A percentile compares a stretch with the other conserved stretches of the same genome.
These are phyloP conservation scores for Tenthredo distinguenda DNA, from an alignment of 2,888 invertebrate species.

Conservation along the genomic window DNA sequence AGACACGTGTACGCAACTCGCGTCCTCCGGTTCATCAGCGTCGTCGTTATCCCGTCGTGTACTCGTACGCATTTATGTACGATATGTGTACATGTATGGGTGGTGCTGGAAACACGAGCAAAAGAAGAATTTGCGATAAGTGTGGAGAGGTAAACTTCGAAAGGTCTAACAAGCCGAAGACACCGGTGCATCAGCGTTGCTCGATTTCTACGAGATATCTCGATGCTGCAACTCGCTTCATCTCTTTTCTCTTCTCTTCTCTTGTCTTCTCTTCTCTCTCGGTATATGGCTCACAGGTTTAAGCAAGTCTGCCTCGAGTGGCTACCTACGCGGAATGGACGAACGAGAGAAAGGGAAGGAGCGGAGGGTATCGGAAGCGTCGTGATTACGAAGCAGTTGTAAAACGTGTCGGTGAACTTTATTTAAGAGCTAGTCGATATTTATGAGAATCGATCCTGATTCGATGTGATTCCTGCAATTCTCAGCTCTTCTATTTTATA, in stretches of 20 bases:
- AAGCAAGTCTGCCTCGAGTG: slow-evolving; percentile 32
- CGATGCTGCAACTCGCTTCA: slow-evolving; percentile 45
- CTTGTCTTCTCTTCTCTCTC: background rate
- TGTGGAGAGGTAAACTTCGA: background rate
- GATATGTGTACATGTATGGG: background rate
- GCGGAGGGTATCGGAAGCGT: slow-evolving; percentile 59
- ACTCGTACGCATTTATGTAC: background rate
- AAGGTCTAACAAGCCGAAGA: slow-evolving; percentile 42
- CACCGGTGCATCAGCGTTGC: slow-evolving; percentile 55
- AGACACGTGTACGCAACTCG: slow-evolving; percentile 26
- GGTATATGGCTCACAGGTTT: slow-evolving; percentile 28
- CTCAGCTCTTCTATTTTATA: slow-evolving; percentile 14
- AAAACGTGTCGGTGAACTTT: slow-evolving; percentile 67
- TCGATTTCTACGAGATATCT: slow-evolving; percentile 49
- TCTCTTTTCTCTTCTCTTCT: slow-evolving; percentile 44
- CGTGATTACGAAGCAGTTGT: slow-evolving; percentile 57
- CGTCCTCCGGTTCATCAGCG: slow-evolving; percentile 11
- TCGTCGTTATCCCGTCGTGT: slow-evolving; percentile 30
- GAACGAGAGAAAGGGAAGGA: slow-evolving; percentile 42
- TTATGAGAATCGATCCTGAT: slow-evolving; percentile 65
- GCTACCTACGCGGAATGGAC: slow-evolving; percentile 47
- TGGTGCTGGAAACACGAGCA: slow-evolving; percentile 27
- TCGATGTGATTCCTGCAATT: slow-evolving; percentile 61
- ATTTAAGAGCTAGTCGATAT: slow-evolving; percentile 65
- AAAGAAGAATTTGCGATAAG: slow-evolving; percentile 37